Conservation (phyloP, 1,140 invertebrate genomes). For the Bombyx mandarina region DNA sequence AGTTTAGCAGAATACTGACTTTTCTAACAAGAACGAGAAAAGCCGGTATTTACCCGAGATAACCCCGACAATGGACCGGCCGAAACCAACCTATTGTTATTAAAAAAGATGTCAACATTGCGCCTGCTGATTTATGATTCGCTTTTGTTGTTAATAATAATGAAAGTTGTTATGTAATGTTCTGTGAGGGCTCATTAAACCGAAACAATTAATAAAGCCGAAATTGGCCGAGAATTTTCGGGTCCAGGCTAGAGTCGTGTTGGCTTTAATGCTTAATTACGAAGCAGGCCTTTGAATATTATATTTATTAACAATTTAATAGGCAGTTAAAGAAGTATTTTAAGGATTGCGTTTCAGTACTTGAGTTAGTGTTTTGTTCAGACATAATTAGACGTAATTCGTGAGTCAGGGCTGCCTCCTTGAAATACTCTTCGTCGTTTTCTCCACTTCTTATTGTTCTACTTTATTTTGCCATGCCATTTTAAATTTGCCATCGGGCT, state of each 20-base stretch:
- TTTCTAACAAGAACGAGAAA: conserved; percentile 1
- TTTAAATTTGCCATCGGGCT: too few species aligned
- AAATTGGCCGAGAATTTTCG: conserved; percentile 14
- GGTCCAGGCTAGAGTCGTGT: conserved; percentile 1
- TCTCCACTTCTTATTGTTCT: too few species aligned
- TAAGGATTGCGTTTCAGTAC: too few species aligned
- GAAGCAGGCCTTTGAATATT: conserved; percentile 1
- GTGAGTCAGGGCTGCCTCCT: too few species aligned
- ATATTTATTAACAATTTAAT: conserved; percentile 4
- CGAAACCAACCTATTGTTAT: conserved; percentile 31
- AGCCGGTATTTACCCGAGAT: conserved; percentile 20
- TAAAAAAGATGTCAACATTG: conserved; percentile 53
- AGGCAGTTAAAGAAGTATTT: too few species aligned
- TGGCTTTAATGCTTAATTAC: conserved; percentile 12
- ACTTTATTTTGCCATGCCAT: too few species aligned
- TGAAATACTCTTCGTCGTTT: too few species aligned
- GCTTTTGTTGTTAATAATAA: conserved; percentile 34
- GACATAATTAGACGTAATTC: too few species aligned
- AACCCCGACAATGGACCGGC: conserved; percentile 22
- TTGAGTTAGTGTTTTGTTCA: too few species aligned
- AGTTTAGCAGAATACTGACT: neutral
- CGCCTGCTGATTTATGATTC: conserved; percentile 39
- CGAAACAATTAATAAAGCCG: conserved; percentile 21
- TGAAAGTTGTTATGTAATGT: conserved; percentile 38
- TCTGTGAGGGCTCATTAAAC: conserved; percentile 36